phyloP scores from a whole-genome alignment of 2,888 invertebrate species.

The Pachymerium ferrugineum region DNA sequence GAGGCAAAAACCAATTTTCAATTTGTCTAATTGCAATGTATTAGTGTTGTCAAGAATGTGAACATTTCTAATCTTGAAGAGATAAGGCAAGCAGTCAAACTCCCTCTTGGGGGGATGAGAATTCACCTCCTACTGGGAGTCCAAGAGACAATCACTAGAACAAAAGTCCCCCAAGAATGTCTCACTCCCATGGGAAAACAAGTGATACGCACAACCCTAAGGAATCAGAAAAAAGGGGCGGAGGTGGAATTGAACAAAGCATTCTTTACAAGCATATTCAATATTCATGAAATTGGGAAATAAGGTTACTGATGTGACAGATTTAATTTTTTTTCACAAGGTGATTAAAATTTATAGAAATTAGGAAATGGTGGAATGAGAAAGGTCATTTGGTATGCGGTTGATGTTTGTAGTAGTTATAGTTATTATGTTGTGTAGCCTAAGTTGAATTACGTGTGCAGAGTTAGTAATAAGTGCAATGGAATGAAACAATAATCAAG shows the following conservation, averaged over 20 bases:
- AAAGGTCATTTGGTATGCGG: neutral
- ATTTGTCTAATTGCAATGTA: neutral
- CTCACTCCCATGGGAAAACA: slow-evolving; percentile 22
- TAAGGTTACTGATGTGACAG: neutral
- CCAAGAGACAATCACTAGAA: neutral
- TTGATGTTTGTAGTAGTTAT: neutral
- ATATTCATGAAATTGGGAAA: slow-evolving; percentile 19
- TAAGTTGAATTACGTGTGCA: slow-evolving; percentile 6
- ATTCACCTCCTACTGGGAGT: slow-evolving; percentile 9
- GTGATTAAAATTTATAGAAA: slow-evolving; percentile 14
- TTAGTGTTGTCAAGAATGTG: slow-evolving; percentile 6
- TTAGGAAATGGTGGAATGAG: neutral
- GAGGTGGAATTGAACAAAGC: neutral
- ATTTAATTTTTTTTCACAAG: neutral
- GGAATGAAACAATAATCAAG: slow-evolving; percentile 19
- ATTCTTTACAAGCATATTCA: neutral
- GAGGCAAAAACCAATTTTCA: neutral
- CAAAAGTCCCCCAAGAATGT: slow-evolving; percentile 16
- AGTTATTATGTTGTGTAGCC: neutral
- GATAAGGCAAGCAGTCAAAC: neutral
- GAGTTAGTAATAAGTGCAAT: neutral
- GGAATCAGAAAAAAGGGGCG: slow-evolving; percentile 17
- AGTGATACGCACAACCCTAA: slow-evolving; percentile 7
- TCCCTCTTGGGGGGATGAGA: slow-evolving; percentile 1
- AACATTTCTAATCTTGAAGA: neutral